These are phyloP conservation scores for Gryon sp. DNA, from an alignment of 1,140 invertebrate species.

Conservation along the genomic window DNA sequence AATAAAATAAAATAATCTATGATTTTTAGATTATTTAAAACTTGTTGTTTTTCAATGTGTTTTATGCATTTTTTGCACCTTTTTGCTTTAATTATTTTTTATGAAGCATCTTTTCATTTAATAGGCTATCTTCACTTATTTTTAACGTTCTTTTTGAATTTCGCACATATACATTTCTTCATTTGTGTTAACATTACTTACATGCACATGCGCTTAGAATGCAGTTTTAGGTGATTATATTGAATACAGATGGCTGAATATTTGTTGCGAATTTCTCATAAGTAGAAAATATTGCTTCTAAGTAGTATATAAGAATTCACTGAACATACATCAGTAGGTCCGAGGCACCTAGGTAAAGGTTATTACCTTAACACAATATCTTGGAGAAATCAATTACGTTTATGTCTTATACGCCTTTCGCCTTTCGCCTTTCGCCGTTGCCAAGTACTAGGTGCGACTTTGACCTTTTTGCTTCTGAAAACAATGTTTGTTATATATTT, in stretches of 20 bases:
- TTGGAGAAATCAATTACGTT: slow-evolving; percentile 63
- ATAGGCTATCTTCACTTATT: no score
- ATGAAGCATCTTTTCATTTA: no score
- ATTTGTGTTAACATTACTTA: no score
- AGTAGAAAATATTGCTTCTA: not conserved
- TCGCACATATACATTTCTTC: no score
- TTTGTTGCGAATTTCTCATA: slow-evolving; percentile 37
- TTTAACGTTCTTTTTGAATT: no score
- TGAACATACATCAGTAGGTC: slow-evolving; percentile 38
- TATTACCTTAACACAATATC: slow-evolving; percentile 61
- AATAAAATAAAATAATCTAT: no score
- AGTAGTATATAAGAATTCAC: slow-evolving; percentile 60
- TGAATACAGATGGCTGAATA: slow-evolving; percentile 14
- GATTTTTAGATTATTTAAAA: no score
- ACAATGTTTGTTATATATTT: slow-evolving; percentile 18
- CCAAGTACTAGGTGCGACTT: slow-evolving; percentile 68
- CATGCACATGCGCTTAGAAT: slow-evolving; percentile 7
- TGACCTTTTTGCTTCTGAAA: slow-evolving; percentile 62
- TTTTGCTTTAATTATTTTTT: no score
- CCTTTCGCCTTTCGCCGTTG: slow-evolving; percentile 57
- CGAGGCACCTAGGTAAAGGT: slow-evolving; percentile 69
- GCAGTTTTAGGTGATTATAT: slow-evolving; percentile 1
- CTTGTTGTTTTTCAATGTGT: no score
- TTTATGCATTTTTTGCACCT: no score
- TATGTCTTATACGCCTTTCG: slow-evolving; percentile 63